These are phyloP conservation scores for Cryptoblepharus egeriae DNA, from an alignment of 2,797 vertebrate genomes.

Conservation along the genomic window DNA sequence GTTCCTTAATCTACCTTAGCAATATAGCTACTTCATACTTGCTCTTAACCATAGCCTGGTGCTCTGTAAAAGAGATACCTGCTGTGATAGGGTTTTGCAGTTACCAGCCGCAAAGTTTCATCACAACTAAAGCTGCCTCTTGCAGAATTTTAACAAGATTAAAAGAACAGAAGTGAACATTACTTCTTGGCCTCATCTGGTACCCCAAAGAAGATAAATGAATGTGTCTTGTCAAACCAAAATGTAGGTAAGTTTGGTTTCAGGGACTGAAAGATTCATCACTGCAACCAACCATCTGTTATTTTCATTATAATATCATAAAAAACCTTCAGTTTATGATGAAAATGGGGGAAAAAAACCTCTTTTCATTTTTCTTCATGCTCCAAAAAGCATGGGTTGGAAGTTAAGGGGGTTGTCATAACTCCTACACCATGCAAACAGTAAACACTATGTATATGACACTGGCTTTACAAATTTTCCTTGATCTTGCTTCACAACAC, in stretches of 20 bases:
- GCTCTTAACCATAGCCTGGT: not conserved
- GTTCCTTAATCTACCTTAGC: not conserved
- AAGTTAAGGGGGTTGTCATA: too few species aligned
- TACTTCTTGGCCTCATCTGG: constrained; percentile 19
- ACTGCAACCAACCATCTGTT: constrained; percentile 1
- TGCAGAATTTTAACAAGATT: constrained; percentile 10
- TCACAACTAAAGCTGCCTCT: constrained; percentile 22
- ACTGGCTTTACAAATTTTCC: too few species aligned
- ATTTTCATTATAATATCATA: constrained; percentile 16
- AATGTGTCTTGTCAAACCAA: not conserved
- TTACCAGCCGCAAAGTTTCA: not conserved
- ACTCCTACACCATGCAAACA: too few species aligned
- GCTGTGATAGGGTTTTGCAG: not conserved
- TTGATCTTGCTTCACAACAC: too few species aligned
- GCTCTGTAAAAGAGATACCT: not conserved
- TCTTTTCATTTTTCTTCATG: too few species aligned
- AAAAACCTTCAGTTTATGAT: too few species aligned
- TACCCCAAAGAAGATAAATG: constrained; percentile 29
- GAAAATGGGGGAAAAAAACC: too few species aligned
- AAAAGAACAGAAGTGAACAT: constrained; percentile 31
- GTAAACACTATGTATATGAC: too few species aligned
- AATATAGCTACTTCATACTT: not conserved
- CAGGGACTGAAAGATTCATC: constrained; percentile 22
- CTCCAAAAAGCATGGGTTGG: too few species aligned
- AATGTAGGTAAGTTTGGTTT: constrained; percentile 17